Evolutionary conservation across 1,140 invertebrate genomes (phyloP), one percentile per base, ranked within the genome.

Genomic region (Polyergus mexicanus): DNA sequence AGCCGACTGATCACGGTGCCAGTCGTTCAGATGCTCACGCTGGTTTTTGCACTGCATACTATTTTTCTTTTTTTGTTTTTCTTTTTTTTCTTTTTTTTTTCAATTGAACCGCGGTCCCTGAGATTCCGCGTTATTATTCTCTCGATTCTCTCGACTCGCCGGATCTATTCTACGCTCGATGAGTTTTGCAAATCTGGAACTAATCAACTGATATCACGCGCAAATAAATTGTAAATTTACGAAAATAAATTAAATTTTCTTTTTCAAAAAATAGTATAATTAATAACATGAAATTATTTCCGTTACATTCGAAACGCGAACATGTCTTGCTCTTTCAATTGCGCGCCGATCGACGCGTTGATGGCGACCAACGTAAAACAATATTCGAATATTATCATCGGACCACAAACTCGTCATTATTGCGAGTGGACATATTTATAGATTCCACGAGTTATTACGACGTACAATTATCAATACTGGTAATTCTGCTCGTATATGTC

Each of bases 1-100:
- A 93, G 75, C 89, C 75, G 72, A 72, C 63, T 78, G 85, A 87
- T 88, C 88, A 83, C 44, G 32, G 63, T 76, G 72, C 71, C 68
- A 28, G 68, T 72, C n/a, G 66, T 84, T 75, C 58, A 84, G 71
- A 77, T 84, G 72, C 74, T 75, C 60, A 16, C 60, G 35, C 44
- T 75, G 58, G 60, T 84, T 84, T 75, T 84, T 77, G 32, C 32
- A 51, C 7, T 32, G 81, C n/a, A 25, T 1, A 51, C 81, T 81
- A 56, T 58, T 62, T 83, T 81, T 19, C 16, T 71, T 81, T 19
- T 7, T 66, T 58, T 41, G 58, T 56, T 56, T 41, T 41, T 56
- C 58, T 60, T 71, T 58, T 58, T 44, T 32, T 41, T 58, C 35
- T 71, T 60, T 71, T 58, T 58, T 44, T 32, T 41, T 58, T 47